phyloP scores from a whole-genome alignment of 2,113 vertebrate genomes.

The Connochaetes taurinus region DNA sequence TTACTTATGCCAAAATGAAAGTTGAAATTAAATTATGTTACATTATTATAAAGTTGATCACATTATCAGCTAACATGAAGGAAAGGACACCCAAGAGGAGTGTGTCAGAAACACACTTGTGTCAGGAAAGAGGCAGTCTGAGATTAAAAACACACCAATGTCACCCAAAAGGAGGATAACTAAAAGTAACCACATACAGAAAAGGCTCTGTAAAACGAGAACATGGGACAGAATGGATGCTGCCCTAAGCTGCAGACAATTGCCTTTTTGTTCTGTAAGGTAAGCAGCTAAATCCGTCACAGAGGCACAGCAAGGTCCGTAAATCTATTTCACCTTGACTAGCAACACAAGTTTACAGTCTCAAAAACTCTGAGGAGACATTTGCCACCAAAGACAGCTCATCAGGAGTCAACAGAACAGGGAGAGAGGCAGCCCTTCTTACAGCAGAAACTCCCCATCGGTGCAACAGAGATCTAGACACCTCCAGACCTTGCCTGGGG shows the following conservation, averaged over 20 bases:
- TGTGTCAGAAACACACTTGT: neutral
- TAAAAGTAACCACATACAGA: neutral
- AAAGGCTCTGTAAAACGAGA: neutral
- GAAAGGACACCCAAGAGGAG: neutral
- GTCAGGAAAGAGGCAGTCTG: neutral
- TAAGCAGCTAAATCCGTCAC: constrained; percentile 10
- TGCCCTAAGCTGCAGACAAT: neutral
- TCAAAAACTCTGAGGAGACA: constrained; percentile 56
- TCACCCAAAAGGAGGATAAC: neutral
- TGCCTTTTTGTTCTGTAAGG: constrained; percentile 44
- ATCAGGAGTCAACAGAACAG: constrained; percentile 31
- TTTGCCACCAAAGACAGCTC: constrained; percentile 51
- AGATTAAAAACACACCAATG: neutral
- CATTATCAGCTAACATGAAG: neutral
- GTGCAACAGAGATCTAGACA: constrained; percentile 10
- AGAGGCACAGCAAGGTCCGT: constrained; percentile 2
- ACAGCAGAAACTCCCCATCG: neutral
- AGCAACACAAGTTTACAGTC: constrained; percentile 24
- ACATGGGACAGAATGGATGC: neutral
- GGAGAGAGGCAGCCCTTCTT: constrained; percentile 8
- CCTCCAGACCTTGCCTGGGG: neutral
- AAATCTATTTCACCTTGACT: constrained; percentile 23
- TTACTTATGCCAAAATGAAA: neutral
- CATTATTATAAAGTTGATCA: constrained; percentile 25
- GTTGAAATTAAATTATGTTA: neutral